Base-by-base conservation (phyloP, 2,888 invertebrate genomes). In the Uropetala carovei region DNA sequence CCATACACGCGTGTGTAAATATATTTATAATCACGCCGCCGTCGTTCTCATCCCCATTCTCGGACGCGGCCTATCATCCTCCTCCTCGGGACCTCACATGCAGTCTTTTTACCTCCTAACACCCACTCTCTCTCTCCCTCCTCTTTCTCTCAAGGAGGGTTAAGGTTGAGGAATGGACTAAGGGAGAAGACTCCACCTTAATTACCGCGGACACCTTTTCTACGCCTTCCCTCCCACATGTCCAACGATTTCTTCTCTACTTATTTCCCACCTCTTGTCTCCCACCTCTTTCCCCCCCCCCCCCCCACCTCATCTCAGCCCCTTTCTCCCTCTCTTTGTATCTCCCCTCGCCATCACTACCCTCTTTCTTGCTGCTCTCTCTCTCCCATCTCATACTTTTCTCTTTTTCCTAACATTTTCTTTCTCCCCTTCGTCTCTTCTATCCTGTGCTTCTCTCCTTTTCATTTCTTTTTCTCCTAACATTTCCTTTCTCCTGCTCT, bases 191-290 rank as follows among this genome's bases (percentile, higher is more conserved):
- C 89, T 89, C 89, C 89, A 64, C 89, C 89, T 89, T 89, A 89
- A 89, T 89, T 89, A 89, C 89, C 89, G 64, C 89, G 43, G 68
- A 89, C 89, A 89, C 89, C 89, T 86, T 60, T 75, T 89, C 86
- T 59, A 14, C 58, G 86, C 86, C 86, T 86, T 60, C 64, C 68
- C 89, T 89, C 64, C 89, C 89, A 89, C 89, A 89, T 64, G 89
- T 89, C 83, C 83, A 57, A 18, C 43, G 16, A 57, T 13, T 43
- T 16, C 30, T 60, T 64, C 89, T 27, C 57, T 22, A 13, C 58
- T 56, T 84, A 43, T n/a, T n/a, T n/a, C 18, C 57, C 84, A 56
- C 56, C 43, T 43, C n/a, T n/a, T n/a, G n/a, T n/a, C n/a, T n/a
- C n/a, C n/a, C n/a, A n/a, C n/a, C n/a, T n/a, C n/a, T n/a, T n/a